Base-by-base conservation (phyloP, 2,113 vertebrate genomes). In the Macroglossus sobrinus region DNA sequence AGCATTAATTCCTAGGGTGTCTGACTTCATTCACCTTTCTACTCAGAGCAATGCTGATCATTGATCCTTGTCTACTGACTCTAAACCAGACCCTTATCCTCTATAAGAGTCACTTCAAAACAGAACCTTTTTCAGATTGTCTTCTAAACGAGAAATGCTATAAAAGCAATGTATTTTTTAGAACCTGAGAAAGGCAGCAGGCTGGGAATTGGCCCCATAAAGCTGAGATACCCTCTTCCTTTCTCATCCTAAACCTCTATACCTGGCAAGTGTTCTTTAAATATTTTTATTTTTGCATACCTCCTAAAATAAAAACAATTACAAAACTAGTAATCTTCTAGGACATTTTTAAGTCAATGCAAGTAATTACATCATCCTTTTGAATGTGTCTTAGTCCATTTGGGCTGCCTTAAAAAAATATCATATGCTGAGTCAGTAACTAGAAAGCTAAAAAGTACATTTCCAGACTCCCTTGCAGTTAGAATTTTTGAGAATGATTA, bases 241-340 rank as follows among this genome's bases (percentile, higher is more conserved):
- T 16, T 22, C 30, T 38, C 10, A 82, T 91, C 18, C 40, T 28
- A 94, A 30, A 88, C 24, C 28, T 80, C 30, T 84, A n/a, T 66
- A 63, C 50, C 61, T 89, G 53, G 53, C 16, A 69, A 59, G 47
- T 78, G 28, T n/a, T n/a, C 35, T 69, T 66, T 38, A 74, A 40
- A n/a, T 47, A 66, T 88, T 13, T 24, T 57, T 59, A 53, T 79
- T 61, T 90, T 72, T 47, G 24, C 75, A 26, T 74, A 38, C 16
- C 2, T 55, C 33, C 47, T 59, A 75, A 89, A 92, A 92, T 71
- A 55, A 96, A 95, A 94, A 35, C 47, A 80, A 92, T 94, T 71
- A 64, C 75, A 89, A 87, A 96, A 43, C 21, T 53, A 12, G 18
- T 71, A 59, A 13, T 30, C 40, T 50, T 21, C 24, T 63, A 75